Evolutionary conservation across 2,888 invertebrate genomes (phyloP).

Genomic region (Dyspetes luteomarginatus): DNA sequence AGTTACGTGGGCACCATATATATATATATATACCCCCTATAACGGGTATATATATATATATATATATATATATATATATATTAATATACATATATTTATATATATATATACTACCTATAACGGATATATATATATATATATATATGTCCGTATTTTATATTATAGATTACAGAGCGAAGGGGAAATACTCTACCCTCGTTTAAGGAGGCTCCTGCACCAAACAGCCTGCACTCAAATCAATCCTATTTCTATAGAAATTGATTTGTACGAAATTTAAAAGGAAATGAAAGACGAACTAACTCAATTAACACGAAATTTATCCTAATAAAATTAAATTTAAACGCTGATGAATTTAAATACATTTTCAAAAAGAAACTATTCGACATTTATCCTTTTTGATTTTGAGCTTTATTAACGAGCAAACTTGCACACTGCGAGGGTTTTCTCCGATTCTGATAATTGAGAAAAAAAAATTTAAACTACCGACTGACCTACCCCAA

Average conservation of each 20-base stretch:
- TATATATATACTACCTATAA: conserved; percentile 2
- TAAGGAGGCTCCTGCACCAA: conserved; percentile 3
- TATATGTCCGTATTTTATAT: not conserved
- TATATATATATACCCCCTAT: not conserved
- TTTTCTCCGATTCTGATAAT: not conserved
- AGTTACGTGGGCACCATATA: conserved; percentile 10
- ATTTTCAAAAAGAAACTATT: not conserved
- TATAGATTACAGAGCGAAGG: not conserved
- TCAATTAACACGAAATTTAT: too few species aligned
- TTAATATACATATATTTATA: too few species aligned
- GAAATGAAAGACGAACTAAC: not conserved
- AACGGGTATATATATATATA: too few species aligned
- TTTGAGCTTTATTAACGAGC: too few species aligned
- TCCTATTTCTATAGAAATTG: not conserved
- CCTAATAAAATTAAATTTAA: not conserved
- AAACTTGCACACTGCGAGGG: too few species aligned
- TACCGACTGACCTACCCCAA: conserved; percentile 68
- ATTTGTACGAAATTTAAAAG: not conserved
- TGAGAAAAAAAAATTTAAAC: conserved; percentile 47
- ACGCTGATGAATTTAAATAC: not conserved
- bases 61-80: too few species aligned
- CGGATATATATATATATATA: conserved; percentile 4
- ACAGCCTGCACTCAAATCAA: not conserved
- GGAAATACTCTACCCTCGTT: conserved; percentile 46
- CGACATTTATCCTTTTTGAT: not conserved